These are phyloP conservation scores for Onychostruthus taczanowskii DNA, from an alignment of 2,113 vertebrate species.

Conservation along the genomic window DNA sequence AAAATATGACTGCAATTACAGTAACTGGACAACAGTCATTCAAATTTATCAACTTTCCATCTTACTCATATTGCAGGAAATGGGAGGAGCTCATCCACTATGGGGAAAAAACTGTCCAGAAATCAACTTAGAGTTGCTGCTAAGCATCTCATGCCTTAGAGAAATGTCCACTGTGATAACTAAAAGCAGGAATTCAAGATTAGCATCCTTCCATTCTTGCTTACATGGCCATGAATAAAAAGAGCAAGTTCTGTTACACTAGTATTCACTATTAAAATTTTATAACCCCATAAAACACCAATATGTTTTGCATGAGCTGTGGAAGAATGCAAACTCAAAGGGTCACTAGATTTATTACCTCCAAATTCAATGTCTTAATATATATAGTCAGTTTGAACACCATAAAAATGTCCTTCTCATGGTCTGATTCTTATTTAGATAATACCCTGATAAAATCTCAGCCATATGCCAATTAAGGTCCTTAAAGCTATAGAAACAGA, in stretches of 20 bases:
- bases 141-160: not conserved
- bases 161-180: conserved; percentile 2
- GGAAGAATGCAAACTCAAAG: conserved; percentile 48
- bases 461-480: conserved; percentile 50
- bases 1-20: conserved; percentile 42
- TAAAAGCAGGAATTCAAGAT: conserved; percentile 34
- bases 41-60: conserved; percentile 24
- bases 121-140: conserved; percentile 23
- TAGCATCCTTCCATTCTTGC: conserved; percentile 15
- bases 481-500: conserved; percentile 54
- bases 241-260: not conserved
- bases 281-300: conserved; percentile 28
- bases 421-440: conserved; percentile 39
- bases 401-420: conserved; percentile 16
- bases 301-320: conserved; percentile 28
- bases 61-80: conserved; percentile 38
- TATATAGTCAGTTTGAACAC: conserved; percentile 41
- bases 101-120: not conserved
- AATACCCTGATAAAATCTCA: conserved; percentile 64
- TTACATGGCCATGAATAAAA: conserved; percentile 8
- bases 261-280: conserved; percentile 41
- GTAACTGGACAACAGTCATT: conserved; percentile 34
- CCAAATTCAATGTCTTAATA: conserved; percentile 22
- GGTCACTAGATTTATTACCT: conserved; percentile 46
- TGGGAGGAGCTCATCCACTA: conserved; percentile 17